Conservation (phyloP, 1,140 invertebrate species). For the Limonius californicus region DNA sequence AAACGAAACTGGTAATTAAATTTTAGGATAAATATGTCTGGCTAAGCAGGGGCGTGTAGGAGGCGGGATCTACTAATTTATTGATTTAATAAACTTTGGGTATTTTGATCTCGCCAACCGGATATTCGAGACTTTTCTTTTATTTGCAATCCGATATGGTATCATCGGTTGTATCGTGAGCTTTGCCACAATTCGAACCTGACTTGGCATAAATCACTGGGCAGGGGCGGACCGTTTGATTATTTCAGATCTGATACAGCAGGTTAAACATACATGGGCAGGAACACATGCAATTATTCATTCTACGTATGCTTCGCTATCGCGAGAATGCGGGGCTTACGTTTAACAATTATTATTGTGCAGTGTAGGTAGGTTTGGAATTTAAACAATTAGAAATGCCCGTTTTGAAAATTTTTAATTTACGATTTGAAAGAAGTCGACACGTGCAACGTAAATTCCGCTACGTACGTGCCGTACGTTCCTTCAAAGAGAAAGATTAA, state of each 20-base stretch:
- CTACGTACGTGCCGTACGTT: no score
- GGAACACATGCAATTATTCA: slow-evolving; percentile 1
- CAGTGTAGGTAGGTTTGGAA: no score
- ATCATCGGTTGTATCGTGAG: not conserved
- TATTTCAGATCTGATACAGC: slow-evolving; percentile 2
- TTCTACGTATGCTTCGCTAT: not conserved
- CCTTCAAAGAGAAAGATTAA: no score
- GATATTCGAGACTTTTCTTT: not conserved
- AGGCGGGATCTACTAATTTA: slow-evolving; percentile 22
- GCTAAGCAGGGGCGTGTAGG: slow-evolving; percentile 15
- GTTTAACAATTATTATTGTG: no score
- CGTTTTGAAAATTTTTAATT: no score
- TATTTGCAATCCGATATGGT: slow-evolving; percentile 2
- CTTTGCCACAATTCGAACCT: not conserved
- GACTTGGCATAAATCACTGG: not conserved
- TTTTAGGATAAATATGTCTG: slow-evolving; percentile 12
- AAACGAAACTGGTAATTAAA: slow-evolving; percentile 11
- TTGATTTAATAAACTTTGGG: slow-evolving; percentile 21
- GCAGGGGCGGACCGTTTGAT: not conserved
- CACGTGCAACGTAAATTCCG: not conserved
- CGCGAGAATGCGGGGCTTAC: no score
- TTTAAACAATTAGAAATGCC: no score
- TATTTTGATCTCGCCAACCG: not conserved
- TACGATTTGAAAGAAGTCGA: no score
- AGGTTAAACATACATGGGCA: slow-evolving; percentile 6